Base-by-base conservation (phyloP, 2,888 invertebrate genomes). In the Habrosyne pyritoides region DNA sequence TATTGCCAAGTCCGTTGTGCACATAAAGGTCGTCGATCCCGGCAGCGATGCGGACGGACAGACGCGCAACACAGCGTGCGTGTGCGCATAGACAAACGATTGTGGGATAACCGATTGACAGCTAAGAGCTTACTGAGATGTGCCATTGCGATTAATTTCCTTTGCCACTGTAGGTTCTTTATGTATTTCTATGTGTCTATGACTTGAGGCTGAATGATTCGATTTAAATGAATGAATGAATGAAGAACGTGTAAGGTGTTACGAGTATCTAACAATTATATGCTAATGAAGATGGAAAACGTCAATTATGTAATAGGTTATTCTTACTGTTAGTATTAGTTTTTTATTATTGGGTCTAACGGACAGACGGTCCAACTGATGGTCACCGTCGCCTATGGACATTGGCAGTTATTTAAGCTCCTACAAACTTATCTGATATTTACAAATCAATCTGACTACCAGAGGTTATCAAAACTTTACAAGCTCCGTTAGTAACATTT, bases 31-130 rank as follows among this genome's bases (percentile, higher is more conserved):
- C 84, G 68, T 76, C 77, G 76, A 89, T 87, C 89, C 86, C 88
- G 86, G 84, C 79, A 83, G 83, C 74, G 75, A 42, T 8, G 42
- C 72, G 69, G 36, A 70, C 77, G 70, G 75, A 72, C 77, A 76
- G 58, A 64, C 68, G 75, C 67, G 69, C 77, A 71, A 67, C 71
- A 81, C 78, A 79, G 69, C 66, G 74, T 83, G 85, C 85, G 83
- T 79, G 75, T 70, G 81, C 81, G 83, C 84, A 83, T 77, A 77
- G 74, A 75, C 73, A 72, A 71, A 64, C 75, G 84, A 87, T 87
- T 79, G 81, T 77, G 75, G 83, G 88, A 87, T 87, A 83, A 79
- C 70, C 80, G 73, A 79, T 82, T 75, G 81, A 78, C 79, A 78
- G 78, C 69, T 64, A 73, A 73, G 74, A 77, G 63, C 67, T 36